Evolutionary conservation across 2,797 vertebrate genomes (phyloP).

Genomic region (Ataeniobius toweri): DNA sequence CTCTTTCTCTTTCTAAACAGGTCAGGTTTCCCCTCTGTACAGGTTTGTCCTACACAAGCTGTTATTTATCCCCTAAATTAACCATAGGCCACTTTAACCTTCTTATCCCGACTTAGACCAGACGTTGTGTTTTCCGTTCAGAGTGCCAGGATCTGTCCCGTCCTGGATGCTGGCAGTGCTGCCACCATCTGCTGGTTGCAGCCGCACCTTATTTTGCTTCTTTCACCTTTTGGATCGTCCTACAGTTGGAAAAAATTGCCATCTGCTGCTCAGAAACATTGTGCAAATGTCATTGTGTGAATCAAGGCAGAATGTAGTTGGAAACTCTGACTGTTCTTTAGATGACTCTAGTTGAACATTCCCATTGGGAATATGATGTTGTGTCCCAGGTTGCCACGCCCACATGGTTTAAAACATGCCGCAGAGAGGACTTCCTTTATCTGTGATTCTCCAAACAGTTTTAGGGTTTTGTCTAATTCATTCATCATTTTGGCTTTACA

Average conservation of each 20-base stretch:
- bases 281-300: not conserved
- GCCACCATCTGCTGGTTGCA: conserved; percentile 29
- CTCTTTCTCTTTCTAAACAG: conserved; percentile 1
- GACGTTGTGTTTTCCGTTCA: conserved; percentile 40
- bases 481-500: not conserved
- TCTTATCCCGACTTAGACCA: conserved; percentile 16
- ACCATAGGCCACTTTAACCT: conserved; percentile 1
- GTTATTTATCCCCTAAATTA: conserved; percentile 11
- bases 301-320: not conserved
- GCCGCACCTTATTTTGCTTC: not conserved
- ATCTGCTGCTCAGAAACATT: not conserved
- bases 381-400: not conserved
- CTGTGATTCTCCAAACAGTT: not conserved
- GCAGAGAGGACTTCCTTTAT: not conserved
- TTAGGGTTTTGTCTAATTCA: not conserved
- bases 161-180: not conserved
- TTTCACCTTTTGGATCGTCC: not conserved
- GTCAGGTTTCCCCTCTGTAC: not conserved
- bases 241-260: not conserved
- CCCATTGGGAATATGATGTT: not conserved
- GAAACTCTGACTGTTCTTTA: not conserved
- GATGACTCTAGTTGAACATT: not conserved
- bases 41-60: conserved; percentile 8
- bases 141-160: conserved; percentile 3
- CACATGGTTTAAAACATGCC: not conserved